Conservation (phyloP, 2,113 vertebrate species). For the Cynocephalus volans region DNA sequence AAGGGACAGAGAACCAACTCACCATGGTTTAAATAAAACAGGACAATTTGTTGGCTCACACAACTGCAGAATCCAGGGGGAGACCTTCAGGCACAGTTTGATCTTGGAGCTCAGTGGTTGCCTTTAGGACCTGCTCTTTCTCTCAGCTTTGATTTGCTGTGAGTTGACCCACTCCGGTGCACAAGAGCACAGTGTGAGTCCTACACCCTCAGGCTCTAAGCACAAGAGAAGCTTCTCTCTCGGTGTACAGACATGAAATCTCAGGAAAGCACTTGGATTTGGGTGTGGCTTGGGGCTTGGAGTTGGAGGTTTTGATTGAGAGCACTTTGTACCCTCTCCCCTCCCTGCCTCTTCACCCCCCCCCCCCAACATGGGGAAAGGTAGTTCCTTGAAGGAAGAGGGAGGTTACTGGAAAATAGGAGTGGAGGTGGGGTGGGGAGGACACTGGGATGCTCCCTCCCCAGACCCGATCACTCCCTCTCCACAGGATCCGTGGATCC, state of each 20-base stretch:
- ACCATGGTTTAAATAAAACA: not conserved
- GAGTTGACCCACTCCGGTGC: not conserved
- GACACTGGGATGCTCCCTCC: not conserved
- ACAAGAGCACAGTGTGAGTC: not conserved
- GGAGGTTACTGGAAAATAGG: not conserved
- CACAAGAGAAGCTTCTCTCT: not conserved
- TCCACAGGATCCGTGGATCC: not conserved
- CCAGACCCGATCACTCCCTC: too few species aligned
- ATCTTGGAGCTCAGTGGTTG: not conserved
- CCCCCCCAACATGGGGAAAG: not conserved
- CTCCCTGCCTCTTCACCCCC: fast-evolving
- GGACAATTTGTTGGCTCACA: not conserved
- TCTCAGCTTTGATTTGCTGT: too few species aligned
- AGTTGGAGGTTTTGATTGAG: not conserved
- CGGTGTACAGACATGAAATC: not conserved
- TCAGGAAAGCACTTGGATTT: not conserved
- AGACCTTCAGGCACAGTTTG: not conserved
- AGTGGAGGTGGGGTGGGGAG: not conserved
- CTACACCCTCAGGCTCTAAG: not conserved
- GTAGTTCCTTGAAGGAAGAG: not conserved
- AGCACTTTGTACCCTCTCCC: not conserved
- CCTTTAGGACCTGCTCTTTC: too few species aligned
- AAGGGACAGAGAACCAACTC: not conserved
- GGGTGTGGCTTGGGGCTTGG: not conserved
- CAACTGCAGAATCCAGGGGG: not conserved